phyloP scores from a whole-genome alignment of 2,797 vertebrate genomes.

The Basileuterus tristriatus region DNA sequence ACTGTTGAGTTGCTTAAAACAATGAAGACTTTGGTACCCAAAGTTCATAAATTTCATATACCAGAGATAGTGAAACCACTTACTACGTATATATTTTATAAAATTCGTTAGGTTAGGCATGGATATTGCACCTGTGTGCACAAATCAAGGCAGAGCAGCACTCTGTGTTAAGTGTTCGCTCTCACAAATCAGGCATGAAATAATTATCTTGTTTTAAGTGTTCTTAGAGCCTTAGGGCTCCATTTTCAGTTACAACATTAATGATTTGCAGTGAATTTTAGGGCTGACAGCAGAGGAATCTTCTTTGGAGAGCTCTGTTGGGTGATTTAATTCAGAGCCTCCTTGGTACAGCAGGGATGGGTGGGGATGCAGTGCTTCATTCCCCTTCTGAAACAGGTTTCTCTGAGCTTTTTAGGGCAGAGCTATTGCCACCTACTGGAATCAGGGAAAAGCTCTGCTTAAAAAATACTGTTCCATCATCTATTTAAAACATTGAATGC shows the following conservation, averaged over 20 bases:
- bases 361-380: background rate
- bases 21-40: background rate
- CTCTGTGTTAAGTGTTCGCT: background rate
- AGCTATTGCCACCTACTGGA: conserved; percentile 59
- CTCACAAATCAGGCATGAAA: conserved; percentile 9
- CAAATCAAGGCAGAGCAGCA: background rate
- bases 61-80: background rate
- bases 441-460: background rate
- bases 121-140: background rate
- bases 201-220: background rate
- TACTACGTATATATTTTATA: background rate
- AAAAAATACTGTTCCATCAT: background rate
- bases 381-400: background rate
- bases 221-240: background rate
- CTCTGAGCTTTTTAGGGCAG: background rate
- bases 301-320: background rate
- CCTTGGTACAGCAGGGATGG: background rate
- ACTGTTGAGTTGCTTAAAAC: background rate
- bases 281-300: background rate
- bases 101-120: background rate
- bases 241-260: background rate
- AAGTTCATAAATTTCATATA: background rate
- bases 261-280: background rate
- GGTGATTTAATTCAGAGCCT: background rate
- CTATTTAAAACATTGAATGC: background rate